phyloP scores from a whole-genome alignment of 2,797 vertebrate species.

The Rhabdomys pumilio region DNA sequence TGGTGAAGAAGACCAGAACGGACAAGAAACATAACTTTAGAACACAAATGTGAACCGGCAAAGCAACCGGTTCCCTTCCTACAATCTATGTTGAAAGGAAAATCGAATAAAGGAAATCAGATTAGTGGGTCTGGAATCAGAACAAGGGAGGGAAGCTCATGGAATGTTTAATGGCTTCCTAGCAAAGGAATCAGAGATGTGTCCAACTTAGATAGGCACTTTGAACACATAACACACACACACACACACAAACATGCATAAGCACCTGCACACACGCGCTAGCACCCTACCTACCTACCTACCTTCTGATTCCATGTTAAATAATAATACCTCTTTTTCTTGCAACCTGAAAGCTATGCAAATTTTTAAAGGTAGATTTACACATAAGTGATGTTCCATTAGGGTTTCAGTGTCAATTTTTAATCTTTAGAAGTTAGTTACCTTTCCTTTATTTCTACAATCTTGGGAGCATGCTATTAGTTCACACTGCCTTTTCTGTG shows the following conservation, averaged over 20 bases:
- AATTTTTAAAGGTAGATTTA: neutral
- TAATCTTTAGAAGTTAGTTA: neutral
- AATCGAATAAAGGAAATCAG: slow-evolving; percentile 14
- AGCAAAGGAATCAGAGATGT: neutral
- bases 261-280: neutral
- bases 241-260: neutral
- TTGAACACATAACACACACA: neutral
- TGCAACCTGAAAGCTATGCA: neutral
- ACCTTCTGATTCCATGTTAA: neutral
- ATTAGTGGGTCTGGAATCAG: neutral
- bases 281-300: neutral
- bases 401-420: neutral
- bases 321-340: neutral
- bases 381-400: neutral
- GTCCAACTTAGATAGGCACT: neutral
- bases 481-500: neutral
- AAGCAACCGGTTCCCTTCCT: neutral
- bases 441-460: neutral
- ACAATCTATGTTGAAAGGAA: neutral
- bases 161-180: neutral
- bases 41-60: neutral
- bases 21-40: neutral
- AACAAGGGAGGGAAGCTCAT: neutral
- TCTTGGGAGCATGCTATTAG: neutral
- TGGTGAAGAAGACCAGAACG: neutral